Base-by-base conservation (phyloP, 2,888 invertebrate species). In the Drosophila anomelani region DNA sequence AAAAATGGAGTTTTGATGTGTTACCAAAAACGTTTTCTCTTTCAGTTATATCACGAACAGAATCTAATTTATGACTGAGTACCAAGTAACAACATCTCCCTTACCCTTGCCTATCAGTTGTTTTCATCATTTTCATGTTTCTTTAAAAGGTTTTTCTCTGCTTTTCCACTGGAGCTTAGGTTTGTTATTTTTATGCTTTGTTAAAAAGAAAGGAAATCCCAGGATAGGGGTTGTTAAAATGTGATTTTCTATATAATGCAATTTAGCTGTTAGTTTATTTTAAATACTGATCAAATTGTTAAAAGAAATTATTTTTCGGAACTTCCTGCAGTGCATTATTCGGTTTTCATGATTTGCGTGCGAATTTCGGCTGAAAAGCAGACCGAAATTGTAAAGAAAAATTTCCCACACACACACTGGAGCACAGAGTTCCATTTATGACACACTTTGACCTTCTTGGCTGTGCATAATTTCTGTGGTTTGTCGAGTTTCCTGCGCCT, bases 1-100 rank as follows among this genome's bases (percentile, higher is more conserved):
- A 75, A 79, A 78, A 78, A 77, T 78, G 68, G 66, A 66, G 62
- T 55, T 75, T 54, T 43, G 62, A 57, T 60, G 47, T 55, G 61
- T 47, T 73, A 60, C 51, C 55, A 54, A 57, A 72, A 77, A 39
- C 23, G 8, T 29, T 67, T 63, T 77, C 64, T 47, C 43, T 67
- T 55, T 39, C 29, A 23, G 13, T 23, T 46, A 8, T 63, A 39
- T 54, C 58, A 46, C 10, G 29, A 9, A 4, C 20, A 26, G 64
- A 41, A 61, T 51, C 49, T 49, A 32, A 36, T 41, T 41, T 62
- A 58, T 44, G 63, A 44, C 63, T 23, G 17, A 23, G 23, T 32
- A 54, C 55, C 4, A n/a, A 23, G 51, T 36, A n/a, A 34, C 8
- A 20, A 41, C 12, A 34, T 43, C 23, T 55, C 32, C 0, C 7